A percentile compares a stretch with the other conserved stretches of the same genome.
phyloP scores from a whole-genome alignment of 1,140 invertebrate genomes.

The Artemia franciscana region DNA sequence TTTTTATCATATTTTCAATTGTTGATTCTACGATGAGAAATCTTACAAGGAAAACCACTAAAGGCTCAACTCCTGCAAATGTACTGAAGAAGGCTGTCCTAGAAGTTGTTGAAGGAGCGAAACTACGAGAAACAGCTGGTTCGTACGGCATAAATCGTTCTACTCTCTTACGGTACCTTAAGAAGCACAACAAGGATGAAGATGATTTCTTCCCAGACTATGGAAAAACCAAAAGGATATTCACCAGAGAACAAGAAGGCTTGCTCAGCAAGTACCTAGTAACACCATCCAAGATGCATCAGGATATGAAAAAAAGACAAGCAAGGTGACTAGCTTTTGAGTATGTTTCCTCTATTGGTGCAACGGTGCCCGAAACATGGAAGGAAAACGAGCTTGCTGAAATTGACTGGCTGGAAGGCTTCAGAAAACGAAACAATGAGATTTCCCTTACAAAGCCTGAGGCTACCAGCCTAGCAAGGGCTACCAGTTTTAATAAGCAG shows the following conservation, averaged over 20 bases:
- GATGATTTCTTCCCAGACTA: too few relatives aligned
- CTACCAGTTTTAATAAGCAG: slow-evolving; percentile 25
- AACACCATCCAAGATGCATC: too few relatives aligned
- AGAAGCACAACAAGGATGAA: not conserved
- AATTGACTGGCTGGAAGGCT: slow-evolving; percentile 22
- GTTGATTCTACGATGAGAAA: not conserved
- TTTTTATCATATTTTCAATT: not conserved
- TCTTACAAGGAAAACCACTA: not conserved
- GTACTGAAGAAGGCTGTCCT: not conserved
- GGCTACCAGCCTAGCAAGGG: slow-evolving; percentile 21
- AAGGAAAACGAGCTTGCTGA: too few relatives aligned
- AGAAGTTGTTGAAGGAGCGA: not conserved
- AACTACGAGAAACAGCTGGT: not conserved
- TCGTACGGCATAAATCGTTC: not conserved
- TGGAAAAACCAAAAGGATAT: too few relatives aligned
- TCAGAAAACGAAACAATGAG: slow-evolving; percentile 21
- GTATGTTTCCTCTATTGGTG: too few relatives aligned
- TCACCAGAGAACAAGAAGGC: too few relatives aligned
- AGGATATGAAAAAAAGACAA: too few relatives aligned
- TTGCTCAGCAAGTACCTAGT: too few relatives aligned
- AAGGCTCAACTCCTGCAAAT: not conserved
- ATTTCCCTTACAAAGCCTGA: slow-evolving; percentile 21
- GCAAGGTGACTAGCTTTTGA: too few relatives aligned
- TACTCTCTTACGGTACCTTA: not conserved
- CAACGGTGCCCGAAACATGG: too few relatives aligned